A percentile compares a stretch with the other conserved stretches of the same genome.
These are phyloP conservation scores for Toxotes chatareus DNA, from an alignment of 2,113 vertebrate genomes.

Conservation along the genomic window DNA sequence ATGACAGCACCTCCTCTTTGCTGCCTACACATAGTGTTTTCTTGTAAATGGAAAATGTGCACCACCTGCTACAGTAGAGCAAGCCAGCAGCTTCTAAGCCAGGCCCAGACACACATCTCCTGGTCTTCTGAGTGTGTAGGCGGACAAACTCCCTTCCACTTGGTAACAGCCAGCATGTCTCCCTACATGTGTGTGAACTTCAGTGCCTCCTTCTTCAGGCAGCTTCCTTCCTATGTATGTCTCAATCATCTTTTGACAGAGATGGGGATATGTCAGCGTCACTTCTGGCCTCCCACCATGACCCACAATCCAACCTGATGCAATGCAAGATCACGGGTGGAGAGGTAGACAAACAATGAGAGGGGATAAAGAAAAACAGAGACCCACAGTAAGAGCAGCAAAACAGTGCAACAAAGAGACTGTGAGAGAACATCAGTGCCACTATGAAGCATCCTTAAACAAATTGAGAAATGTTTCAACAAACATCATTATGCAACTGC, in stretches of 20 bases:
- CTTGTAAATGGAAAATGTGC: constrained; percentile 76
- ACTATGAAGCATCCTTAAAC: constrained; percentile 4
- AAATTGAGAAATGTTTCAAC: constrained; percentile 32
- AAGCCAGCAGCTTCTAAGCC: constrained; percentile 75
- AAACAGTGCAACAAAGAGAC: constrained; percentile 11
- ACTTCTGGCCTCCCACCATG: not conserved
- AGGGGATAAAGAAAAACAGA: not conserved
- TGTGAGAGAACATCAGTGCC: constrained; percentile 21
- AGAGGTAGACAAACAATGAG: not conserved
- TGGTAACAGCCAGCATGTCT: constrained; percentile 64
- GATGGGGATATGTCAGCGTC: constrained; percentile 17
- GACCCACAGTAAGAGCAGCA: not conserved
- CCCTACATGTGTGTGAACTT: constrained; percentile 66
- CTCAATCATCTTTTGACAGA: constrained; percentile 22
- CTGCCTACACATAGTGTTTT: constrained; percentile 77
- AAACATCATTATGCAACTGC: constrained; percentile 56
- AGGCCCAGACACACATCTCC: constrained; percentile 74
- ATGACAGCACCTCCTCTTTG: constrained; percentile 75
- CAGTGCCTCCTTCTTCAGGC: constrained; percentile 46
- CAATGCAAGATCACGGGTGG: constrained; percentile 13
- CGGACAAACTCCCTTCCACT: constrained; percentile 71
- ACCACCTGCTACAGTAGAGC: constrained; percentile 76
- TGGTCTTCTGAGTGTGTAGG: constrained; percentile 69
- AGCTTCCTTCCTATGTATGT: constrained; percentile 42
- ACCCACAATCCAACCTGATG: constrained; percentile 20